Conservation (phyloP, 1,140 invertebrate genomes). For the Drosophila albomicans region DNA sequence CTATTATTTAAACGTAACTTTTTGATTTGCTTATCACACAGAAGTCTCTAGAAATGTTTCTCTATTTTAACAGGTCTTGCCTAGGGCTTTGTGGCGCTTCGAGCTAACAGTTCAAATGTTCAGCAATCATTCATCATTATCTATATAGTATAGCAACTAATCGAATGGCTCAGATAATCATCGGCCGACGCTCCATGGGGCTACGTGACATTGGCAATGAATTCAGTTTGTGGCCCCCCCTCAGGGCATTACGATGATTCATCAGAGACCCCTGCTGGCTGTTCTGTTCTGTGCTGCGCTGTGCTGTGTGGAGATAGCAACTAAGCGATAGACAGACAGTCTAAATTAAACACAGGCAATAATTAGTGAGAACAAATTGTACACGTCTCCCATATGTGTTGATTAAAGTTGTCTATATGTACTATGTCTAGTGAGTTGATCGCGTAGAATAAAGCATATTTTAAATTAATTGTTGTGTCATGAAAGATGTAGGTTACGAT, state of each 20-base stretch:
- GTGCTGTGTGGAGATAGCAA: constrained; percentile 13
- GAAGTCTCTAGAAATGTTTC: not conserved
- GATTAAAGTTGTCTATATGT: not conserved
- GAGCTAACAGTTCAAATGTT: constrained; percentile 1
- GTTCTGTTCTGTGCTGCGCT: not conserved
- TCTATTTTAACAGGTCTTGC: not conserved
- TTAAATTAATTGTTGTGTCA: not conserved
- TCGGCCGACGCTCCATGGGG: constrained; percentile 19
- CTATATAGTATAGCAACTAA: constrained; percentile 4
- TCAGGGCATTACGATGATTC: constrained; percentile 29
- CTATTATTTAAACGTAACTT: too few species aligned
- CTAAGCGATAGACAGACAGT: constrained; percentile 22
- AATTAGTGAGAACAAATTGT: constrained; percentile 21
- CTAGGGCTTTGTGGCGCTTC: not conserved
- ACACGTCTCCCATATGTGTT: constrained; percentile 8
- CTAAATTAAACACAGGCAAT: constrained; percentile 33
- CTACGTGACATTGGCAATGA: constrained; percentile 53
- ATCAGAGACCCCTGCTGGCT: constrained; percentile 13
- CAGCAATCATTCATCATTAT: constrained; percentile 38
- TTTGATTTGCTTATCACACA: not conserved
- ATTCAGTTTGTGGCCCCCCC: constrained; percentile 24
- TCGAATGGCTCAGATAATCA: constrained; percentile 32
- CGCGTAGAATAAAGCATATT: not conserved
- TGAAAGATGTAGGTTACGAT: not conserved
- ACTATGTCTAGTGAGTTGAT: constrained; percentile 1